Base-by-base conservation (phyloP, 2,797 vertebrate species). In the Remorina albescens region DNA sequence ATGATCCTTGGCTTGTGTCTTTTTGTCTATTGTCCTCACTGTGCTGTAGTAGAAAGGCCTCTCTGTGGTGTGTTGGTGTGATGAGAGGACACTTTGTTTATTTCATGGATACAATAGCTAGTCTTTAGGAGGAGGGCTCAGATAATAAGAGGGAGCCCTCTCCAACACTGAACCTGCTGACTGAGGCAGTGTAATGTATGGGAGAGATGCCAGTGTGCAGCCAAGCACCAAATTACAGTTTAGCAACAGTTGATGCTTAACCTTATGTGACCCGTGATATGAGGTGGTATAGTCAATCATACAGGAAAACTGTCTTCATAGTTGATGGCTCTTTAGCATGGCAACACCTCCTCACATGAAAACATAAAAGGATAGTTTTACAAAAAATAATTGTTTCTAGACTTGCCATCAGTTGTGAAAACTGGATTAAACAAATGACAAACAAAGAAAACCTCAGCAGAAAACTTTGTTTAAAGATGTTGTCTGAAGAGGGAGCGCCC, bases 41-140 rank as follows among this genome's bases (percentile, higher is more conserved):
- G 60, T 50, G 50, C 76, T 55, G 64, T 51, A 58, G 8, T 69
- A 89, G 81, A 93, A 93, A 89, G 88, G 67, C 70, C 66, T 83
- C 80, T 88, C 81, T 93, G 79, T 88, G 76, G 71, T 66, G 61
- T 34, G 56, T 56, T 50, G 37, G 62, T 67, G 71, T 76, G 62
- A 88, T 92, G 83, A 93, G 75, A 91, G 74, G 39, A 81, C 68
- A 84, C 92, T 89, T 91, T 93, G 90, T 91, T 84, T 60, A 59
- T 77, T 86, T 83, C 61, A 32, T 65, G 36, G 61, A 90, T 65
- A 93, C 91, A 93, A 91, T 89, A 84, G 85, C 61, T 1, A 18
- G 70, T 74, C 80, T 91, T 90, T 76, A 65, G 72, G 63, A 61
- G 42, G 12, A 19, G 49, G 46, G 51, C 79, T 67, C 41, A 61